Evolutionary conservation across 1,140 invertebrate species (phyloP), one percentile per base, ranked within the genome.

Genomic region (Monomorium pharaonis): DNA sequence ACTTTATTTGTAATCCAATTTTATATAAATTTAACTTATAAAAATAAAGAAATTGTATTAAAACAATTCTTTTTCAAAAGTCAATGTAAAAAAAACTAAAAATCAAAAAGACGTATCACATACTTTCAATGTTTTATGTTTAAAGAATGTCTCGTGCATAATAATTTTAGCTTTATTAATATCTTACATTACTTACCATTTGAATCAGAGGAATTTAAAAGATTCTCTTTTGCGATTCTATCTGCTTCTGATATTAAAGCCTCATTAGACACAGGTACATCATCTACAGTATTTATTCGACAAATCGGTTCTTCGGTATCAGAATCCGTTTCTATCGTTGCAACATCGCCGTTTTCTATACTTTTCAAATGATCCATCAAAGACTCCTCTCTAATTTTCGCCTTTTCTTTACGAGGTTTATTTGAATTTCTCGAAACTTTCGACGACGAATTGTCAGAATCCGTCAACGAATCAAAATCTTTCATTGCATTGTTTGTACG

Each of bases 131-230:
- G n/a, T 24, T 49, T 21, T 18, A 60, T 7, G 21, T 18, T 42
- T 49, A 1, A 37, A 30, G 42, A 0, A 5, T 67, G 44, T 67
- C 7, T 49, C 9, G 63, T 75, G 30, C 42, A 37, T 10, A 65
- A 69, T 42, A 81, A 51, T 42, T 67, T 33, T n/a, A 58, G 56
- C 56, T 83, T 14, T 58, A 30, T 49, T 44, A 33, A 37, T 33
- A 78, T 58, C 72, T 37, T 37, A 33, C 65, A 76, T 70, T 58
- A 42, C 69, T 92, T 84, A 94, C 93, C 93, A 51, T 89, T 89
- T 12, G 93, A 94, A 65, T 91, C 91, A n/a, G 92, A 92, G 67
- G 90, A 93, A 21, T 89, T 69, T 21, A 94, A 77, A 24, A 94
- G 69, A 27, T 80, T 76, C 6, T 92, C 80, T 84, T 92, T 94